Percentiles rank a stretch among this genome's conserved stretches.
Conservation (phyloP, 1,140 invertebrate genomes). For the Drosophila rhopaloa region DNA sequence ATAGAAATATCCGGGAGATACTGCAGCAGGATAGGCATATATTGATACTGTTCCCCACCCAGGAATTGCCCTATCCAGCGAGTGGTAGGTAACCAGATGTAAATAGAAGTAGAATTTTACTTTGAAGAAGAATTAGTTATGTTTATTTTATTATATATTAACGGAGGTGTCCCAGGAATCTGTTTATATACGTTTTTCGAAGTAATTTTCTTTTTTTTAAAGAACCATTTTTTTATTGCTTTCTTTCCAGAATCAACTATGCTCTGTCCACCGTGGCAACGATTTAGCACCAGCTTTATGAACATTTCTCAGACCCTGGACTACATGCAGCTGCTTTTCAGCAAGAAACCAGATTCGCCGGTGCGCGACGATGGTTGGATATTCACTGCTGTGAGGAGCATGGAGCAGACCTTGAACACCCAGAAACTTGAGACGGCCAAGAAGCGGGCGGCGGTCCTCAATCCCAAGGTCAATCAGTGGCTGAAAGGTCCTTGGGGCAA, state of each 20-base stretch:
- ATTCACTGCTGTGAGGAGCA: conserved; percentile 62
- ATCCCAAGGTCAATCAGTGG: conserved; percentile 70
- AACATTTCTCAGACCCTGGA: conserved; percentile 70
- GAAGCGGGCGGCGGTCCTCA: conserved; percentile 66
- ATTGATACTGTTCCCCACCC: conserved; percentile 66
- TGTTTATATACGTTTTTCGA: no score
- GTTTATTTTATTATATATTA: no score
- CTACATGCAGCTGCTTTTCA: conserved; percentile 77
- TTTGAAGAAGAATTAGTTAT: neutral
- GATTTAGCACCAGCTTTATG: conserved; percentile 73
- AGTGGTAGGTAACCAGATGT: conserved; percentile 42
- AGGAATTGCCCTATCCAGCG: conserved; percentile 72
- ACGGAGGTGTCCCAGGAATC: no score
- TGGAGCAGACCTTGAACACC: conserved; percentile 70
- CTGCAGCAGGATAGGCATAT: conserved; percentile 33
- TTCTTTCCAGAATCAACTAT: conserved; percentile 58
- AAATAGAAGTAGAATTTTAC: neutral
- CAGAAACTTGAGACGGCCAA: conserved; percentile 68
- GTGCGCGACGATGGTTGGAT: conserved; percentile 77
- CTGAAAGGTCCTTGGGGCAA: conserved; percentile 85
- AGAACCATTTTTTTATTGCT: no score
- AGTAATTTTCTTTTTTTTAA: no score
- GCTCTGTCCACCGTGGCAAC: conserved; percentile 71
- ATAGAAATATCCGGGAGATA: conserved; percentile 61
- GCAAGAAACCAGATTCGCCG: conserved; percentile 59